Base-by-base conservation (phyloP, 2,888 invertebrate species). In the Xiphydria camelus region DNA sequence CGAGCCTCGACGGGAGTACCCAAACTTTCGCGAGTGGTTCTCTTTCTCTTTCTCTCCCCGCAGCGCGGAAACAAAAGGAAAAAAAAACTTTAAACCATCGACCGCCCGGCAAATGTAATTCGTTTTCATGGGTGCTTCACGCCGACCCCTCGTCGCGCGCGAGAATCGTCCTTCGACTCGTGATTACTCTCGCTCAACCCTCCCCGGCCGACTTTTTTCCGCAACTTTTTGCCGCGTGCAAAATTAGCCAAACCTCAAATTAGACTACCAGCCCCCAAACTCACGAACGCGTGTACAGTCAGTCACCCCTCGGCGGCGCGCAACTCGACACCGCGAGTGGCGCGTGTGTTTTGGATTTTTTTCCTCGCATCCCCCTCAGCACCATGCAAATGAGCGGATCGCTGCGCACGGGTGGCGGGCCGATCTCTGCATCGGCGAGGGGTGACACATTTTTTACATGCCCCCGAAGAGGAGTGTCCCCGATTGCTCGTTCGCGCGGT, bases 161-260 rank as follows among this genome's bases (percentile, higher is more conserved):
- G 47, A 45, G 41, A 41, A 39, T n/a, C n/a, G n/a, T n/a, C n/a
- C n/a, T n/a, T n/a, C n/a, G 26, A 43, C 18, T 26, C 46, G 29
- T 42, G 51, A 50, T 52, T 49, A 43, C 36, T 29, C 42, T 44
- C n/a, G n/a, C n/a, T n/a, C n/a, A n/a, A n/a, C n/a, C n/a, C n/a
- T n/a, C n/a, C n/a, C n/a, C n/a, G n/a, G n/a, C n/a, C n/a, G n/a
- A n/a, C n/a, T n/a, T 49, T 52, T 54, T 49, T 41, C 45, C 41
- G 7, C 26, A 12, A 36, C 60, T 61, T 59, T 59, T 63, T 57
- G 54, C 55, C 53, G 60, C 57, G 59, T 64, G 59, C 50, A 49
- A 62, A 69, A 70, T 70, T 65, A 67, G 61, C 54, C 59, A 46
- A 62, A 67, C 70, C 67, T 62, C 65, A 63, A 70, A 71, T 69